Conservation (phyloP, 2,888 invertebrate species). For the Drosophila paramelanica region DNA sequence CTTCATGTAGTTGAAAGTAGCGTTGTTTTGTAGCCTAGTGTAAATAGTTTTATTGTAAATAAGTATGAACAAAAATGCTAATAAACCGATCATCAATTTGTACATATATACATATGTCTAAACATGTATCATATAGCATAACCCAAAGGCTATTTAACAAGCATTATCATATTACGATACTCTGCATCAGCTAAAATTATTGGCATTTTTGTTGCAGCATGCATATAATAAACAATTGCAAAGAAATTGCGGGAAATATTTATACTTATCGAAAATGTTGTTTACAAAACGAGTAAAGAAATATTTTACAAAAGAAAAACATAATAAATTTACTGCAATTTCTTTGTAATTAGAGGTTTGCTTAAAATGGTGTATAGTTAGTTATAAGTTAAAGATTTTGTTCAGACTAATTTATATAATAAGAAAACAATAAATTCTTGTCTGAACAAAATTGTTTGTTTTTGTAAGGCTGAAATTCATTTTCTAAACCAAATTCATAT, state of each 20-base stretch:
- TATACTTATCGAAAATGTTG: neutral
- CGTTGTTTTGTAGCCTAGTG: constrained; percentile 75
- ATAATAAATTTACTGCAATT: constrained; percentile 35
- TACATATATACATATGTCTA: constrained; percentile 50
- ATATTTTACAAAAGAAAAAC: neutral
- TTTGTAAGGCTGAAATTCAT: constrained; percentile 25
- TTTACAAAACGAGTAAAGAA: neutral
- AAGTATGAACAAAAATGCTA: constrained; percentile 79
- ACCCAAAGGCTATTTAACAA: constrained; percentile 31
- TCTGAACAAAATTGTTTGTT: constrained; percentile 26
- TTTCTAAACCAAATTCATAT: neutral
- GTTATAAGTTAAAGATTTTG: constrained; percentile 45
- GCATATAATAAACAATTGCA: constrained; percentile 30
- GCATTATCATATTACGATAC: constrained; percentile 34
- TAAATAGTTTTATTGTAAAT: constrained; percentile 58
- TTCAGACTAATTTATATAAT: constrained; percentile 18
- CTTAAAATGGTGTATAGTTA: constrained; percentile 51
- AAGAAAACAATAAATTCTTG: constrained; percentile 3
- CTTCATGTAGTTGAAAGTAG: constrained; percentile 87
- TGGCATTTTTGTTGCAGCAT: constrained; percentile 79
- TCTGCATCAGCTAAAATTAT: constrained; percentile 54
- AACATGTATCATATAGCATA: constrained; percentile 24
- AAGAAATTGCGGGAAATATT: constrained; percentile 42
- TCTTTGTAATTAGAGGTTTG: constrained; percentile 20
- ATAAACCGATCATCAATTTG: constrained; percentile 61